A percentile compares a stretch with the other conserved stretches of the same genome.
Conservation (phyloP, 2,797 vertebrate genomes). For the Sebastes wilsoni region DNA sequence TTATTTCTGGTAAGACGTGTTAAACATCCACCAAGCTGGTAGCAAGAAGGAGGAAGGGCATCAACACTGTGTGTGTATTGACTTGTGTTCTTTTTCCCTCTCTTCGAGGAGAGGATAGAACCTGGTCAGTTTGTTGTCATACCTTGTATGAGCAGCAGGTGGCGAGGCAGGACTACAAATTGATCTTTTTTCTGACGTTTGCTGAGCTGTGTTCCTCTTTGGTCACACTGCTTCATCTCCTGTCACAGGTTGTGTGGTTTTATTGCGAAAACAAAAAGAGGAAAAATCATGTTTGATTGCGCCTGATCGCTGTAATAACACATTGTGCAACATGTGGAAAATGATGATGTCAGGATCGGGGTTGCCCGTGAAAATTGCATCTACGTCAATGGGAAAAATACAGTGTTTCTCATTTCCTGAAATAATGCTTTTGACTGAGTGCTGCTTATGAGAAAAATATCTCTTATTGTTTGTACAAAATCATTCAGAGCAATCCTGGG, state of each 20-base stretch:
- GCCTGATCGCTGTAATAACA: background rate
- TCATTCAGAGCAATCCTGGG: background rate
- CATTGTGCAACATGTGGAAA: background rate
- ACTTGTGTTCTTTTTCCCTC: background rate
- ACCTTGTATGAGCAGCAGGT: conserved; percentile 47
- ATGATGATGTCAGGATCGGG: background rate
- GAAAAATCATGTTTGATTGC: background rate
- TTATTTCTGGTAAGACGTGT: background rate
- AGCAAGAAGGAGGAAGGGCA: background rate
- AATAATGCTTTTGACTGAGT: background rate
- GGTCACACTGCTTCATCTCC: background rate
- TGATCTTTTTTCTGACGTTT: background rate
- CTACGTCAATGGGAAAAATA: background rate
- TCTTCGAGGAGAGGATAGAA: background rate
- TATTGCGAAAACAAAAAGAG: background rate
- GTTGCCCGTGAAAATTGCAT: background rate
- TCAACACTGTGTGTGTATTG: background rate
- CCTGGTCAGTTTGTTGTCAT: background rate
- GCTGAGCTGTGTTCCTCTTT: background rate
- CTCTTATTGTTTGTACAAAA: background rate
- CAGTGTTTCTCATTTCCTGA: background rate
- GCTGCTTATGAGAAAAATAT: background rate
- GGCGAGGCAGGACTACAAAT: conserved; percentile 34
- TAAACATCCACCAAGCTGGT: background rate
- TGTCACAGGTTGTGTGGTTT: background rate